Conservation (phyloP, 1,140 invertebrate genomes). For the Zaprionus inermis region DNA sequence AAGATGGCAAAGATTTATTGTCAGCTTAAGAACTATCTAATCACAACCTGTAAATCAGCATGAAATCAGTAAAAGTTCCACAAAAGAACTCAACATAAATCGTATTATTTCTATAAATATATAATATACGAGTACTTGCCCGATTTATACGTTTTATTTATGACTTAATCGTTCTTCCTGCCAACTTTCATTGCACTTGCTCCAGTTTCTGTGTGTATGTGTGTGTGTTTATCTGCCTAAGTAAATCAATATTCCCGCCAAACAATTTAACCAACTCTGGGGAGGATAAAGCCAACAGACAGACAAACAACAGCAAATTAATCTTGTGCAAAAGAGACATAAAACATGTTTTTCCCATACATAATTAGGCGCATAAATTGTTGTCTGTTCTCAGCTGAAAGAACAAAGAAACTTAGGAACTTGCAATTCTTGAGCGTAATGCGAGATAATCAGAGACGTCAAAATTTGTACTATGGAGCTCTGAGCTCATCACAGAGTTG, state of each 20-base stretch:
- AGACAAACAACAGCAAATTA: constrained; percentile 33
- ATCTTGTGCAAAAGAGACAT: constrained; percentile 48
- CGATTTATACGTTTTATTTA: not conserved
- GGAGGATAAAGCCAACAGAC: constrained; percentile 40
- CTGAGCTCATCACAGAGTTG: constrained; percentile 57
- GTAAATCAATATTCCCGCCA: constrained; percentile 57
- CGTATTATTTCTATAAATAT: not conserved
- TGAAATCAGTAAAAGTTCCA: not conserved
- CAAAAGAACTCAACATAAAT: not conserved
- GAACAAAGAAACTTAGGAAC: constrained; percentile 48
- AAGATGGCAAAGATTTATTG: not conserved
- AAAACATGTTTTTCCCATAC: constrained; percentile 72
- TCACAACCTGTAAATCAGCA: not conserved
- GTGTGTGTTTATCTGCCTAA: constrained; percentile 3
- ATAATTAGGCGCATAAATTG: constrained; percentile 73
- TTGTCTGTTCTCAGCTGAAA: constrained; percentile 19
- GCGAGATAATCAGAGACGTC: constrained; percentile 55
- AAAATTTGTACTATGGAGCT: constrained; percentile 39
- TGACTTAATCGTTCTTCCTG: constrained; percentile 1
- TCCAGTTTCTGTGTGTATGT: not conserved
- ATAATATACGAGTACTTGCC: not conserved
- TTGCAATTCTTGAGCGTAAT: constrained; percentile 42
- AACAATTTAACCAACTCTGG: constrained; percentile 21
- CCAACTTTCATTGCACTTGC: constrained; percentile 1
- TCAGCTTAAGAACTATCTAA: not conserved